Evolutionary conservation across 2,113 vertebrate species (phyloP), one percentile per base, ranked within the genome.

Genomic region (Etheostoma cragini): DNA sequence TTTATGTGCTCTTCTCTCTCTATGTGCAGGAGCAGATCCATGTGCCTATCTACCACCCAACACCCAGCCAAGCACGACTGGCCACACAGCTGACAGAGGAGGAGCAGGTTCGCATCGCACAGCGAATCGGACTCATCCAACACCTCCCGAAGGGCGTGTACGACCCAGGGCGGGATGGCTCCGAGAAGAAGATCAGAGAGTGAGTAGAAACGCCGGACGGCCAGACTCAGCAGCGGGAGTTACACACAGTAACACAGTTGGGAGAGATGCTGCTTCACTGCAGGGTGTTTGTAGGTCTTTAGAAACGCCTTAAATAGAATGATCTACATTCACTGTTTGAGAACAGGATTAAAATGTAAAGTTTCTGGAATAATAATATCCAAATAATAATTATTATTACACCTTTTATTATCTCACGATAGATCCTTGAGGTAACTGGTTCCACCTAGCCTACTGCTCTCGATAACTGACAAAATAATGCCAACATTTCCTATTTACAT

Each of bases 131-230:
- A 84, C 98, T 99, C 89, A 99, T 99, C 91, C 98, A 99, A 93
- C 98, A 99, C 92, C 96, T 99, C n/a, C 98, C 98, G 5, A 98
- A 96, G 78, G 98, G 98, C 46, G 96, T 99, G 88, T 99, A 99
- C 21, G 98, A 99, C 81, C 97, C 97, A 8, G 98, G 97, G 12
- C 94, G 96, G 74, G 98, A 99, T 6, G 97, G 97, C 88, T 98
- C 97, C 0, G 98, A 99, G 93, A 99, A 99, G 92, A 99, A 99
- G 94, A 99, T 99, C 89, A 96, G 98, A 94, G 98, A 99, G 98
- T 99, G 86, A 98, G 98, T 92, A 49, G 14, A 54, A 63, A 72
- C 1, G n/a, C 6, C 15, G 12, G 1, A 13, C 56, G 11, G 6
- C 57, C 35, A 5, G 12, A 52, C 5, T 15, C 11, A 50, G 14